Evolutionary conservation across 2,113 vertebrate genomes (phyloP).

Genomic region (Psephotus haematonotus): DNA sequence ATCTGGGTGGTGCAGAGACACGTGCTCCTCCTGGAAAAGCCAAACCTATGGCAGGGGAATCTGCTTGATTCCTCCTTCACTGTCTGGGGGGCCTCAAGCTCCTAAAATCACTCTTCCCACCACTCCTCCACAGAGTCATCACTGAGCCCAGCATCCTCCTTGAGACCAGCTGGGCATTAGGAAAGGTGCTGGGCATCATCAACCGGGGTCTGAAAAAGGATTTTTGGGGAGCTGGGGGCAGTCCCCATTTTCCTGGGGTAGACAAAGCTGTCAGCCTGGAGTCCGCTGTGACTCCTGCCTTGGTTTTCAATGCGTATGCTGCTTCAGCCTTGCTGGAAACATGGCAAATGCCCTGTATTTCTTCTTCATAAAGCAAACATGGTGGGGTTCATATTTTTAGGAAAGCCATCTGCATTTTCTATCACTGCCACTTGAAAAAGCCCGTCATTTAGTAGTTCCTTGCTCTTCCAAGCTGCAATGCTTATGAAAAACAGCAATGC

Average conservation of each 20-base stretch:
- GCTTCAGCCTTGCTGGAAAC: background rate
- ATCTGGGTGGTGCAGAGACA: background rate
- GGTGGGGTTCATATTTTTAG: background rate
- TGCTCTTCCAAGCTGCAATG: background rate
- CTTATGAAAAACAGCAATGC: background rate
- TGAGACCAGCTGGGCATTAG: accelerated
- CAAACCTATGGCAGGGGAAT: background rate
- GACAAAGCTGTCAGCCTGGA: background rate
- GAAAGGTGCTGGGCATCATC: background rate
- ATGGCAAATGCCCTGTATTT: background rate
- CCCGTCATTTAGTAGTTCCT: background rate
- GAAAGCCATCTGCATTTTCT: background rate
- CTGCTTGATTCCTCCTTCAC: background rate
- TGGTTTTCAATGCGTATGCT: background rate
- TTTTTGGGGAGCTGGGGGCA: background rate
- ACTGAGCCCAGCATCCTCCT: background rate
- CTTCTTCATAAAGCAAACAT: background rate
- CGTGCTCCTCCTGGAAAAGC: background rate
- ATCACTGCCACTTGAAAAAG: background rate
- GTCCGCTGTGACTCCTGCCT: background rate
- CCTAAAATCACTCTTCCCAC: background rate
- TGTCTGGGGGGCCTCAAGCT: background rate
- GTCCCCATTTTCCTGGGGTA: background rate
- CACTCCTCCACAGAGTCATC: background rate
- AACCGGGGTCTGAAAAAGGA: background rate